Evolutionary conservation across 2,797 vertebrate species (phyloP).

Genomic region (Setipinna tenuifilis): DNA sequence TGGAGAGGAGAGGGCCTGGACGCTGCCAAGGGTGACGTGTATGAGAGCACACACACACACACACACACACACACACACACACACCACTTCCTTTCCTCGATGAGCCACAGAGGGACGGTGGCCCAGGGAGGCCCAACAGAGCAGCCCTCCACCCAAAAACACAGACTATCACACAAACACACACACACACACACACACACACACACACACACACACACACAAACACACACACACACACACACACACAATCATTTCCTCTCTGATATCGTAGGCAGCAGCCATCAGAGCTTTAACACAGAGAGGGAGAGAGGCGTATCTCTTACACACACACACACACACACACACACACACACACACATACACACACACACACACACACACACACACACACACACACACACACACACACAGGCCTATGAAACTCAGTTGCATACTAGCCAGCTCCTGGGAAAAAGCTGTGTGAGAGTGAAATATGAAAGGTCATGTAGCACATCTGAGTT

Average conservation of each 20-base stretch:
- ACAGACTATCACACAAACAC: conserved; percentile 29
- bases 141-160: conserved; percentile 12
- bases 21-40: conserved; percentile 43
- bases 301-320: neutral
- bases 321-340: neutral
- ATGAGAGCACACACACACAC: neutral
- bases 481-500: too few relatives aligned
- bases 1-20: conserved; percentile 42
- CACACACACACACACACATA: neutral
- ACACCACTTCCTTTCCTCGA: neutral
- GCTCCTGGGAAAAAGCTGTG: too few relatives aligned
- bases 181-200: conserved; percentile 40
- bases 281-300: neutral
- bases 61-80: conserved; percentile 12
- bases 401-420: too few relatives aligned
- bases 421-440: too few relatives aligned
- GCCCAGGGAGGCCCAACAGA: neutral
- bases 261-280: neutral
- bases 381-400: neutral
- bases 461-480: too few relatives aligned
- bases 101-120: neutral
- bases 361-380: neutral
- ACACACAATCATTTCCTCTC: conserved; percentile 8
- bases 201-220: conserved; percentile 31
- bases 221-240: neutral